Evolutionary conservation across 2,888 invertebrate species (phyloP).

Genomic region (Eucriotettix oculatus): DNA sequence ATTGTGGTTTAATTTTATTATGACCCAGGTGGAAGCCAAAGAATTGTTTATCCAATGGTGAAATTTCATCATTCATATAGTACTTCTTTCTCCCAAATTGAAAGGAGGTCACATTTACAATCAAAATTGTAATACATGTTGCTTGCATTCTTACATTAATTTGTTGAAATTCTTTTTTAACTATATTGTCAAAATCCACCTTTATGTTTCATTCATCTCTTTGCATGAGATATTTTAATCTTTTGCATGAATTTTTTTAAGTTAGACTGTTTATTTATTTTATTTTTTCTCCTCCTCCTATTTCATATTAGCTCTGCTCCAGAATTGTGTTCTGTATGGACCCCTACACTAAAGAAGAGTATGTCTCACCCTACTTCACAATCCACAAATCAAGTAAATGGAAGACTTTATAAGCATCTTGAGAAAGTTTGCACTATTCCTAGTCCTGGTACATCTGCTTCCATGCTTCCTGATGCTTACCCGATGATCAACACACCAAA

Average conservation of each 20-base stretch:
- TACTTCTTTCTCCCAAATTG: too few species aligned
- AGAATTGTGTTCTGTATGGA: conserved; percentile 20
- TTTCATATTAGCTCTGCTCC: conserved; percentile 11
- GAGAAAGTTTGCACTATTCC: conserved; percentile 6
- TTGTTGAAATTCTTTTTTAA: too few species aligned
- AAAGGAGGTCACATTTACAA: too few species aligned
- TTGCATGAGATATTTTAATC: not conserved
- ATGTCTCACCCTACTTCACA: conserved; percentile 25
- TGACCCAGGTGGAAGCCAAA: too few species aligned
- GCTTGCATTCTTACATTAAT: too few species aligned
- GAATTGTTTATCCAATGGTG: too few species aligned
- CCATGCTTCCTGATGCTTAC: not conserved
- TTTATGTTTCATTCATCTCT: not conserved
- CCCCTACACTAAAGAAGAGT: conserved; percentile 31
- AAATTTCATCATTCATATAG: too few species aligned
- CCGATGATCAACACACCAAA: not conserved
- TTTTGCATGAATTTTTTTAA: not conserved
- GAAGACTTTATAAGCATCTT: conserved; percentile 2
- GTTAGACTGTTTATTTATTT: conserved; percentile 5
- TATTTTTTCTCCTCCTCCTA: conserved; percentile 10
- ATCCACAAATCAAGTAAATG: conserved; percentile 1
- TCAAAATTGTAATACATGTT: too few species aligned
- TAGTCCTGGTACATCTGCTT: conserved; percentile 1
- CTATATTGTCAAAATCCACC: too few species aligned
- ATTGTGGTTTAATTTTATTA: too few species aligned